Conservation (phyloP, 2,113 vertebrate species). For the Fregata magnificens region DNA sequence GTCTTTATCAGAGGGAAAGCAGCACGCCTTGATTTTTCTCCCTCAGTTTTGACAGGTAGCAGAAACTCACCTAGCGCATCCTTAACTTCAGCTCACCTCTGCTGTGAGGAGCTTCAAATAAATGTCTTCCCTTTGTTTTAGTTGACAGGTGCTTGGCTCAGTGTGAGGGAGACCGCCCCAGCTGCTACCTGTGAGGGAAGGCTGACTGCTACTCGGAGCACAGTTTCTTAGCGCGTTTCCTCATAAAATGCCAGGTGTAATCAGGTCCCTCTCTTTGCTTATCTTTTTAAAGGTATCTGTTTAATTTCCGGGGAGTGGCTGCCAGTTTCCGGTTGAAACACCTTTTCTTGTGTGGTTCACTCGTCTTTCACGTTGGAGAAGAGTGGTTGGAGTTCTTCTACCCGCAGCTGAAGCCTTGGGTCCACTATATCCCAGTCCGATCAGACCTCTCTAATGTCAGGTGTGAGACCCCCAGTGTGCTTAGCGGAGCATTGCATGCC, state of each 20-base stretch:
- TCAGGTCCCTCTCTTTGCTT: not conserved
- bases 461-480: slow-evolving; percentile 62
- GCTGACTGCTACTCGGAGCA: not conserved
- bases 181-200: not conserved
- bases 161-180: not conserved
- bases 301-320: slow-evolving; percentile 97
- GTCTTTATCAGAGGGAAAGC: not conserved
- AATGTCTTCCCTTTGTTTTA: not conserved
- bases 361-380: slow-evolving; percentile 94
- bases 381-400: slow-evolving; percentile 98
- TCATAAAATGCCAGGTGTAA: not conserved
- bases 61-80: not conserved
- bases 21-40: not conserved
- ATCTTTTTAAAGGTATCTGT: slow-evolving; percentile 84
- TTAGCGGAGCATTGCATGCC: not conserved
- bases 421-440: slow-evolving; percentile 92
- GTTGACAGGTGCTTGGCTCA: not conserved
- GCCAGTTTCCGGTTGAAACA: slow-evolving; percentile 98
- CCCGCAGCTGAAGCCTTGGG: slow-evolving; percentile 90
- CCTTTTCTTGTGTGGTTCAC: slow-evolving; percentile 92
- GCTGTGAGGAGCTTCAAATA: not conserved
- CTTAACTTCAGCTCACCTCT: not conserved
- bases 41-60: not conserved
- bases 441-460: slow-evolving; percentile 91
- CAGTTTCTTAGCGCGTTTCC: not conserved